These are phyloP conservation scores for Tipula unca DNA, from an alignment of 2,888 invertebrate genomes.

Conservation along the genomic window DNA sequence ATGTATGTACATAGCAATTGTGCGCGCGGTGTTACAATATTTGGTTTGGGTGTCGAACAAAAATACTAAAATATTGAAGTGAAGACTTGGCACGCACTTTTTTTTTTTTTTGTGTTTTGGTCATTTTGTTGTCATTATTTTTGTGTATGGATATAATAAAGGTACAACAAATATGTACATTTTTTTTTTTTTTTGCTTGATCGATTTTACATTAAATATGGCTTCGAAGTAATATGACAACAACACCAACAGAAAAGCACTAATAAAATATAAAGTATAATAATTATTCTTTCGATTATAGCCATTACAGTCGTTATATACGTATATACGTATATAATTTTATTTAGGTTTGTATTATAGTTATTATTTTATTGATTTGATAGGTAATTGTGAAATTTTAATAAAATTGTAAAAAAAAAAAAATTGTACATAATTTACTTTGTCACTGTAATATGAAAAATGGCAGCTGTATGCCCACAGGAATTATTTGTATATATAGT, in stretches of 20 bases:
- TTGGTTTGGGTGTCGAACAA: neutral
- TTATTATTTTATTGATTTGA: neutral
- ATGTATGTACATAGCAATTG: neutral
- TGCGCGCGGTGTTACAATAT: neutral
- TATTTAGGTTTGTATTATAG: neutral
- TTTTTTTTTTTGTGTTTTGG: neutral
- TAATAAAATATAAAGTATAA: neutral
- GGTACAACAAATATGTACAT: neutral
- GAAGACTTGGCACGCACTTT: slow-evolving; percentile 14
- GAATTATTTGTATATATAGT: too few species aligned
- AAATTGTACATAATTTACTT: neutral
- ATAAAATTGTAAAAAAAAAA: neutral
- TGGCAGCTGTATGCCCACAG: neutral
- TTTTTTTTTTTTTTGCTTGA: neutral
- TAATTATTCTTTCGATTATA: neutral
- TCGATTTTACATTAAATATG: slow-evolving; percentile 8
- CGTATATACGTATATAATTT: neutral
- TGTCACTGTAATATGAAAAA: neutral
- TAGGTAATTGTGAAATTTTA: slow-evolving; percentile 8
- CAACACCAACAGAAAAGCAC: neutral
- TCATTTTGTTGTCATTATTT: neutral
- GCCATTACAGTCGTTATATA: neutral
- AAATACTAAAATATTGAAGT: neutral
- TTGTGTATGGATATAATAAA: neutral
- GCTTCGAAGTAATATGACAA: neutral